Evolutionary conservation across 2,797 vertebrate genomes (phyloP).

Genomic region (Falco peregrinus): DNA sequence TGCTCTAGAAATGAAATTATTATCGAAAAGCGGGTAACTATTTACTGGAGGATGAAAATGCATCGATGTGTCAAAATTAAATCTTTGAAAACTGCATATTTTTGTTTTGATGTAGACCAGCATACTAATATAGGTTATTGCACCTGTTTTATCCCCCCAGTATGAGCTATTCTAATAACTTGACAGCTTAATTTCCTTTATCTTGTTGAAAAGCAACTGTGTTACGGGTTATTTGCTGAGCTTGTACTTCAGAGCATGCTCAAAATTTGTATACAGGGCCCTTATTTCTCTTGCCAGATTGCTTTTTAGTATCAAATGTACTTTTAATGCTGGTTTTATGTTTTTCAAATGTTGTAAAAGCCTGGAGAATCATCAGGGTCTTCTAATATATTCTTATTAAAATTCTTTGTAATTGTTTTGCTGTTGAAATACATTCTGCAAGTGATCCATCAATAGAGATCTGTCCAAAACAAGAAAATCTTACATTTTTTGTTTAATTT

Average conservation of each 20-base stretch:
- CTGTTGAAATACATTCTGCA: background rate
- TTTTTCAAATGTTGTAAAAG: background rate
- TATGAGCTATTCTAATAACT: background rate
- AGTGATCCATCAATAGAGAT: background rate
- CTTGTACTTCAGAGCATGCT: background rate
- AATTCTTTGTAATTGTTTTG: background rate
- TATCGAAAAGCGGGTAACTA: background rate
- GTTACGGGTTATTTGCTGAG: background rate
- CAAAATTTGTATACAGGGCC: background rate
- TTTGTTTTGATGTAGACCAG: background rate
- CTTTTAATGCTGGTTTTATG: background rate
- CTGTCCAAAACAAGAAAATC: background rate
- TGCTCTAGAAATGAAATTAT: background rate
- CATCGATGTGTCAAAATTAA: background rate
- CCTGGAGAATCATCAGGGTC: background rate
- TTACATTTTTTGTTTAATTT: background rate
- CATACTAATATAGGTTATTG: background rate
- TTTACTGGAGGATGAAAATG: background rate
- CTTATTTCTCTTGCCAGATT: background rate
- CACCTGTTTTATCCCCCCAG: background rate
- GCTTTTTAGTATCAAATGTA: background rate
- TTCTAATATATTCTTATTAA: background rate
- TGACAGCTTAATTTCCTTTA: background rate
- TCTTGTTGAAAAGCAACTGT: background rate
- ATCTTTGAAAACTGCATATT: background rate